A percentile compares a stretch with the other conserved stretches of the same genome.
Evolutionary conservation across 2,888 invertebrate genomes (phyloP).

Genomic region (Trissolcus japonicus): DNA sequence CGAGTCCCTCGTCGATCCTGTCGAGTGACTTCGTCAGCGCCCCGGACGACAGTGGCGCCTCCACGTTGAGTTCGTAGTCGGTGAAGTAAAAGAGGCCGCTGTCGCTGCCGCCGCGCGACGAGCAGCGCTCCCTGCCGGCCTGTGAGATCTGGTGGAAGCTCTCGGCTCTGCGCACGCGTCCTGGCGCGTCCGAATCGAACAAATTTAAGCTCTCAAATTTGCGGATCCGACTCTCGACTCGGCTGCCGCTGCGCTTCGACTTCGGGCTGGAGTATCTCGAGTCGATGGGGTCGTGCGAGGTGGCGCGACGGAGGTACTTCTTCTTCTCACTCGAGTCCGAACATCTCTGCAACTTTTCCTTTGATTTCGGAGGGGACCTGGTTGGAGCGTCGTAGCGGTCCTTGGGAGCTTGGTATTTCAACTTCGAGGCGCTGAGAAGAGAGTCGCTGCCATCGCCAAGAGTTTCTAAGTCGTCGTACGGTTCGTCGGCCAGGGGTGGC

Average conservation of each 20-base stretch:
- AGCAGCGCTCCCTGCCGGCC: constrained; percentile 50
- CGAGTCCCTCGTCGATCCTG: constrained; percentile 84
- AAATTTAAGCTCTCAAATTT: constrained; percentile 73
- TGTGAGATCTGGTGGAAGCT: constrained; percentile 72
- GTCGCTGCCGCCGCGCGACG: constrained; percentile 73
- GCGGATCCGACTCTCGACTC: constrained; percentile 69
- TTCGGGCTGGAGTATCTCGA: constrained; percentile 64
- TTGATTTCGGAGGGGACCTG: neutral
- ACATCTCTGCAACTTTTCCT: constrained; percentile 53
- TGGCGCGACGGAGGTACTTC: constrained; percentile 68
- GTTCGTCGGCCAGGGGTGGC: constrained; percentile 76
- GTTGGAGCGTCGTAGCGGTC: constrained; percentile 16
- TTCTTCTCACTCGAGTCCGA: constrained; percentile 61
- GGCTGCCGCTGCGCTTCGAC: constrained; percentile 63
- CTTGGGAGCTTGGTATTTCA: constrained; percentile 63
- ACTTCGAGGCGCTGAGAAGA: constrained; percentile 81
- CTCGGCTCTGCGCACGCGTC: constrained; percentile 69
- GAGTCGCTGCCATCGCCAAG: constrained; percentile 81
- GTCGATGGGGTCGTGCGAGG: constrained; percentile 71
- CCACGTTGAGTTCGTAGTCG: constrained; percentile 68
- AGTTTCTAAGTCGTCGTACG: constrained; percentile 76
- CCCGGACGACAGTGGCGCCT: constrained; percentile 61
- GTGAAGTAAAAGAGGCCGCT: constrained; percentile 74
- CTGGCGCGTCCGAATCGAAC: constrained; percentile 62
- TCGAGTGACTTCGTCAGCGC: constrained; percentile 85